Conservation (phyloP, 2,797 vertebrate genomes). For the Fundulus diaphanus region DNA sequence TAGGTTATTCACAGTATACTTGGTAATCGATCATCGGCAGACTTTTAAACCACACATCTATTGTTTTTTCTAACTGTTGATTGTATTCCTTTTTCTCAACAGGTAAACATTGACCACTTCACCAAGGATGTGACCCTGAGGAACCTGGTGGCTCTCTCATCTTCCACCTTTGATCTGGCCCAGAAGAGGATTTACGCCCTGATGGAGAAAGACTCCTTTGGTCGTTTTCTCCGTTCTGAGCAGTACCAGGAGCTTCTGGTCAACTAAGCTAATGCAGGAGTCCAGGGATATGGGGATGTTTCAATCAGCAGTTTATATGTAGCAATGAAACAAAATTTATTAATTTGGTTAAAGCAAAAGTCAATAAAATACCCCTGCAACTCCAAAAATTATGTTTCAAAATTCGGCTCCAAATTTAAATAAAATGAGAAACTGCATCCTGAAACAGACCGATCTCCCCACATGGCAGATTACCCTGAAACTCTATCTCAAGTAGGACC, state of each 20-base stretch:
- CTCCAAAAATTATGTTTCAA: conserved; percentile 23
- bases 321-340: not conserved
- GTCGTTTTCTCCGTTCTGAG: conserved; percentile 91
- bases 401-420: conserved; percentile 4
- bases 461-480: not conserved
- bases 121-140: conserved; percentile 93
- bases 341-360: not conserved
- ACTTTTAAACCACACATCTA: not conserved
- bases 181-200: conserved; percentile 92
- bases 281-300: conserved; percentile 18
- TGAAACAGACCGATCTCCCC: conserved; percentile 38
- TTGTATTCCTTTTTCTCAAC: not conserved
- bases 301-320: conserved; percentile 47
- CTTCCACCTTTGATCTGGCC: conserved; percentile 89
- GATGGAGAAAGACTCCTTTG: conserved; percentile 98
- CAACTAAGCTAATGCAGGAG: conserved; percentile 63
- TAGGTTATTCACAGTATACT: not conserved
- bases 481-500: conserved; percentile 4
- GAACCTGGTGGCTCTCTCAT: conserved; percentile 90
- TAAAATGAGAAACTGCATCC: conserved; percentile 40
- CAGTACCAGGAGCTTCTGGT: conserved; percentile 91
- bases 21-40: not conserved
- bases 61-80: not conserved
- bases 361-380: conserved; percentile 25
- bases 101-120: conserved; percentile 98